Evolutionary conservation across 2,888 invertebrate genomes (phyloP).

Genomic region (Sepiola atlantica): DNA sequence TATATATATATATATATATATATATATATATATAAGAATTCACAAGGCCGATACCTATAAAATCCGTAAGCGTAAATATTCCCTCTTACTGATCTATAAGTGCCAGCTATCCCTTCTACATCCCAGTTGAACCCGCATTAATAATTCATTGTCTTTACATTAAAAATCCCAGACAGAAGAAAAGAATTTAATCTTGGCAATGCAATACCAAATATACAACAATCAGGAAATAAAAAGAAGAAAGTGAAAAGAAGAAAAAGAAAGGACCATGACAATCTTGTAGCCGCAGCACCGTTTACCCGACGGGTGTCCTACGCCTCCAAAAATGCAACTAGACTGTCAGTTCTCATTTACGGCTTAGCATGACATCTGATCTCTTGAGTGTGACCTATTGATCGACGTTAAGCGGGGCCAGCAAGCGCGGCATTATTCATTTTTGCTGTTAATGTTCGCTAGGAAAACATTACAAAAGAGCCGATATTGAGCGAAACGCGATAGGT

Average conservation of each 20-base stretch:
- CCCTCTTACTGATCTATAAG: not conserved
- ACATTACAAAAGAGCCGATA: not conserved
- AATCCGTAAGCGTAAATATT: not conserved
- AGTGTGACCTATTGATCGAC: not conserved
- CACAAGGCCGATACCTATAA: not conserved
- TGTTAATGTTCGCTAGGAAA: not conserved
- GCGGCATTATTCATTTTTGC: slow-evolving; percentile 11
- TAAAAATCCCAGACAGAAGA: not conserved
- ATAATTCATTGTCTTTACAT: not conserved
- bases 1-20: too few species aligned
- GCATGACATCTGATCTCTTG: not conserved
- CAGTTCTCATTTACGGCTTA: not conserved
- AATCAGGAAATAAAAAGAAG: too few species aligned
- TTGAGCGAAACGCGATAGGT: not conserved
- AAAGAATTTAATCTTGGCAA: not conserved
- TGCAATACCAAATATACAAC: too few species aligned
- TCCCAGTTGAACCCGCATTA: not conserved
- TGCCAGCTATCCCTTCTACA: not conserved
- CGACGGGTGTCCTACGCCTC: not conserved
- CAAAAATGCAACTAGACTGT: not conserved
- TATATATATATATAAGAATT: too few species aligned
- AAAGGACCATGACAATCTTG: not conserved
- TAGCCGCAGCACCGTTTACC: not conserved
- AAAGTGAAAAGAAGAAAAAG: too few species aligned
- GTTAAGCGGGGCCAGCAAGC: not conserved